Conservation (phyloP, 2,797 vertebrate species). For the Darevskia mixta region DNA sequence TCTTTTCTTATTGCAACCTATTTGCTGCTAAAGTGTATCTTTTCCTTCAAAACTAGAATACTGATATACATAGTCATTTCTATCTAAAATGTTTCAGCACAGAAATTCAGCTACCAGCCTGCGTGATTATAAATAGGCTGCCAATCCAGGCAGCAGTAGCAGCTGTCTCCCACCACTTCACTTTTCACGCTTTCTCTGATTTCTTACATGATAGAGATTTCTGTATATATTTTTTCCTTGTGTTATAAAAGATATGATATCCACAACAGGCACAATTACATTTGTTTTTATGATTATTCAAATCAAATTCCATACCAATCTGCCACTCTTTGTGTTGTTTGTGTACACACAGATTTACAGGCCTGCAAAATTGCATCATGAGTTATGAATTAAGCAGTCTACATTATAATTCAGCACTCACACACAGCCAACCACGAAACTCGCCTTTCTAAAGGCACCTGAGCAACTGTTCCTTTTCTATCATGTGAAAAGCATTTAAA, state of each 20-base stretch:
- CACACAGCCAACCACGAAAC: conserved; percentile 70
- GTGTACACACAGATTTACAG: conserved; percentile 61
- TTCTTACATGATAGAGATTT: conserved; percentile 70
- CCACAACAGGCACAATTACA: conserved; percentile 54
- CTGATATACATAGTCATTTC: conserved; percentile 32
- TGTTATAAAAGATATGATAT: conserved; percentile 58
- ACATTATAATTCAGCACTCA: conserved; percentile 68
- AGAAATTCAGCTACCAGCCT: conserved; percentile 66
- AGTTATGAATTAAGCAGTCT: conserved; percentile 67
- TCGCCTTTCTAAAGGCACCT: conserved; percentile 68
- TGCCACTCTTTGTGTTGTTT: conserved; percentile 69
- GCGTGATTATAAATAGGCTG: conserved; percentile 77
- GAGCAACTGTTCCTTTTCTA: conserved; percentile 61
- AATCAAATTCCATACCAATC: conserved; percentile 63
- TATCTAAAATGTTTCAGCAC: conserved; percentile 48
- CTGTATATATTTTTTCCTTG: conserved; percentile 59
- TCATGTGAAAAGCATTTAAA: conserved; percentile 57
- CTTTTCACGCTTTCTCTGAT: conserved; percentile 56
- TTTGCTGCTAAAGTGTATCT: conserved; percentile 58
- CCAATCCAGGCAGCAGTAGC: conserved; percentile 71
- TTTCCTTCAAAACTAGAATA: conserved; percentile 65
- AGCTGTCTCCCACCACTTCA: conserved; percentile 72
- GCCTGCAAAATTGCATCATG: conserved; percentile 55
- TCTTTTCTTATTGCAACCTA: conserved; percentile 38
- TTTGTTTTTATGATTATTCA: conserved; percentile 70